Conservation (phyloP, 2,888 invertebrate species). For the Epistrophe eligans region DNA sequence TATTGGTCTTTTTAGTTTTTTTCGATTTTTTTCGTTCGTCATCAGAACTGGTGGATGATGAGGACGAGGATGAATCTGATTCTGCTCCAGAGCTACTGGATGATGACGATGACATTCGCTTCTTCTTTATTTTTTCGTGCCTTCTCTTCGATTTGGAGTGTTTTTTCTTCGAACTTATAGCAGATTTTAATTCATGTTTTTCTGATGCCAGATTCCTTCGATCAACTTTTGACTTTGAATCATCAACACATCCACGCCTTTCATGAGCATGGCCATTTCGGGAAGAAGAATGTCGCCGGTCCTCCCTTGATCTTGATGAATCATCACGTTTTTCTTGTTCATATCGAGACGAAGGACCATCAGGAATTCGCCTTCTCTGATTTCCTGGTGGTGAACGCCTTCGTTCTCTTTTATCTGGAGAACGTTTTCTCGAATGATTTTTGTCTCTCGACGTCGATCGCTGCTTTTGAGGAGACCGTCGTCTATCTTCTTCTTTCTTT, state of each 20-base stretch:
- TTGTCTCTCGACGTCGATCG: background rate
- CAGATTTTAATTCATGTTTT: background rate
- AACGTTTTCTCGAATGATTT: background rate
- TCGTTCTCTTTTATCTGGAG: conserved; percentile 4
- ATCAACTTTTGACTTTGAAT: background rate
- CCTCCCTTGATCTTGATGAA: background rate
- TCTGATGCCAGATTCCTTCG: background rate
- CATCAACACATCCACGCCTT: background rate
- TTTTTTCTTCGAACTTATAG: background rate
- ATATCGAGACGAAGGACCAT: background rate
- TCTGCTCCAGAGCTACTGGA: conserved; percentile 61
- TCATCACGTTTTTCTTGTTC: no score
- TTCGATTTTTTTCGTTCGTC: conserved; percentile 76
- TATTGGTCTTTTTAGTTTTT: conserved; percentile 77
- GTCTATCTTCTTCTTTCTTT: background rate
- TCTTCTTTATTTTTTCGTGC: conserved; percentile 55
- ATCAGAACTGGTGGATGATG: conserved; percentile 77
- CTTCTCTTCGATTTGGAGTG: conserved; percentile 35
- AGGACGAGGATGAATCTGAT: conserved; percentile 49
- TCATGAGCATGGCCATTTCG: background rate
- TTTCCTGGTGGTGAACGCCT: conserved; percentile 17
- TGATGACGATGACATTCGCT: conserved; percentile 71
- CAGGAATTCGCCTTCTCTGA: background rate
- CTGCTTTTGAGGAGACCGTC: background rate
- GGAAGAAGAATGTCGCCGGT: background rate